Evolutionary conservation across 2,797 vertebrate genomes (phyloP).

Genomic region (Schizothorax lantsangensis): DNA sequence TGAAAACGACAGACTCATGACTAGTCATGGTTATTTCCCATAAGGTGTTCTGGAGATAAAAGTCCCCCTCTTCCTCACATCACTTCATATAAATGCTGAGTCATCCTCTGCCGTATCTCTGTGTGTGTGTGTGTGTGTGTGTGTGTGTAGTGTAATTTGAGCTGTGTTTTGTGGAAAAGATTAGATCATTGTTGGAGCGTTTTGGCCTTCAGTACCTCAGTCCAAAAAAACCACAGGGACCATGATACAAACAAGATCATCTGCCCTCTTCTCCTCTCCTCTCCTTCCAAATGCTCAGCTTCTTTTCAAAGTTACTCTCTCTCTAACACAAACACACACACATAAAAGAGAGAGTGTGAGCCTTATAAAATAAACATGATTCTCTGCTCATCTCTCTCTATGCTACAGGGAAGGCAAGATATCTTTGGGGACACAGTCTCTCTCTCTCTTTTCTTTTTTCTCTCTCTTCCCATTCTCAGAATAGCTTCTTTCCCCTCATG

Average conservation of each 20-base stretch:
- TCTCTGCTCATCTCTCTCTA: constrained; percentile 20
- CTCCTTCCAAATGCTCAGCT: constrained; percentile 21
- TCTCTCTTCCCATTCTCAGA: constrained; percentile 31
- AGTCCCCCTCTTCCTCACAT: neutral
- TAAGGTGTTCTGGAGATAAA: neutral
- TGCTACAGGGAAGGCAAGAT: constrained; percentile 34
- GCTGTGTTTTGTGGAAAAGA: constrained; percentile 37
- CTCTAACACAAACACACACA: constrained; percentile 16
- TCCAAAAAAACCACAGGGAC: constrained; percentile 53
- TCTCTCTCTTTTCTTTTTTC: constrained; percentile 13
- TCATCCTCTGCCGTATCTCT: neutral
- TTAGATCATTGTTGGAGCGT: constrained; percentile 54
- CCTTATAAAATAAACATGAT: constrained; percentile 59
- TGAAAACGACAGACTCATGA: neutral
- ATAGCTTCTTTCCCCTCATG: constrained; percentile 32
- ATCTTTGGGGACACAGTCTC: constrained; percentile 29
- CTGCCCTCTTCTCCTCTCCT: constrained; percentile 1
- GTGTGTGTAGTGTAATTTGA: constrained; percentile 5
- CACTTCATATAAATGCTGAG: constrained; percentile 7
- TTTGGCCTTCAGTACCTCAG: constrained; percentile 29
- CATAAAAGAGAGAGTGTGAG: constrained; percentile 36
- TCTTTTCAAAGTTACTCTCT: constrained; percentile 18
- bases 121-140: neutral
- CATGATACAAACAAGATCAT: constrained; percentile 49
- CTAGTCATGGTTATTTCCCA: neutral